phyloP scores from a whole-genome alignment of 2,797 vertebrate species.

The Semaprochilodus insignis region DNA sequence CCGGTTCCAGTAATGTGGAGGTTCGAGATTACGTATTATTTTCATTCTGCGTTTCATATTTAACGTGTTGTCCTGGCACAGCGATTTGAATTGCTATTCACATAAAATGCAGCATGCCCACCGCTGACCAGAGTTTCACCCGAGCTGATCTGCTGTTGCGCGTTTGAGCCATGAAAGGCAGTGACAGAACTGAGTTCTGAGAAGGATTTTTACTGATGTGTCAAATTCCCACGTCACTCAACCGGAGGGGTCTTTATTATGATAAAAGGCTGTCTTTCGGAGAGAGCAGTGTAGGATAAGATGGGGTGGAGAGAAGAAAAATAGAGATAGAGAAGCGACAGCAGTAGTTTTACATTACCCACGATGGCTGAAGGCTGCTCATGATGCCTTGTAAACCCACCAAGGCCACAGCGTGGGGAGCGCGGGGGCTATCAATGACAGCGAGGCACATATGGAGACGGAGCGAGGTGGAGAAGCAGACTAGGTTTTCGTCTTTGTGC shows the following conservation, averaged over 20 bases:
- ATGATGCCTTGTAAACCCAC: constrained; percentile 69
- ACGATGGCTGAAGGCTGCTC: constrained; percentile 64
- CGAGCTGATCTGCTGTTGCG: neutral
- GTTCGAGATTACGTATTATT: constrained; percentile 1
- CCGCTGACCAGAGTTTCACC: neutral
- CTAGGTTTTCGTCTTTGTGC: neutral
- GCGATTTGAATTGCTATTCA: neutral
- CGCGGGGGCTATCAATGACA: neutral
- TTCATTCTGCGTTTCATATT: constrained; percentile 4
- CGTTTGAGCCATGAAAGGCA: neutral
- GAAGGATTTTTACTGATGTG: constrained; percentile 9
- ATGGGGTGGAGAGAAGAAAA: neutral
- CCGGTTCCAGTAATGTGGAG: constrained; percentile 3
- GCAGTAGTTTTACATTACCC: constrained; percentile 58
- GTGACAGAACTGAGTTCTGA: neutral
- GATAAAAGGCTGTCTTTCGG: neutral
- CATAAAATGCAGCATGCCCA: neutral
- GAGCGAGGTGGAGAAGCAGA: constrained; percentile 16
- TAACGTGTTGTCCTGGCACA: neutral
- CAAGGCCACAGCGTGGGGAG: constrained; percentile 66
- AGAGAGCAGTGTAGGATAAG: neutral
- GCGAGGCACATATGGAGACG: neutral
- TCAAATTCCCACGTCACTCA: constrained; percentile 4
- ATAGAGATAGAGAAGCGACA: constrained; percentile 34
- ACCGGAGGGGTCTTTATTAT: constrained; percentile 16